Evolutionary conservation across 2,888 invertebrate species (phyloP).

Genomic region (Lydus trimaculatus): DNA sequence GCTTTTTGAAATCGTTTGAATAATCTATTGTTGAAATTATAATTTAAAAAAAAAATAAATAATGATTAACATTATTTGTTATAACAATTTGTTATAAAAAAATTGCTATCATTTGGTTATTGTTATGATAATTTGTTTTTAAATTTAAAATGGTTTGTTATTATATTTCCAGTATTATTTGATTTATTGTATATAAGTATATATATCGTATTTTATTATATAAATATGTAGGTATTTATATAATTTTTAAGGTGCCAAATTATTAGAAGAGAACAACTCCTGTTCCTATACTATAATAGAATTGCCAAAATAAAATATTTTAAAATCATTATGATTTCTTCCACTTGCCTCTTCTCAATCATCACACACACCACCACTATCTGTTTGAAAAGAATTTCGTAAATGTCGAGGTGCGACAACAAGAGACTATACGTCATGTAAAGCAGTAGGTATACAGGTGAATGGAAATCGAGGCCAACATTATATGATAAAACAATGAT

Average conservation of each 20-base stretch:
- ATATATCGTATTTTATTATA: conserved; percentile 1
- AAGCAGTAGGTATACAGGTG: not conserved
- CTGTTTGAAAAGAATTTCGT: not conserved
- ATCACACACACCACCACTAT: not conserved
- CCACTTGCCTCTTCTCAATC: too few species aligned
- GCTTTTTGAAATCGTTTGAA: too few species aligned
- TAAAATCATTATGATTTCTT: not conserved
- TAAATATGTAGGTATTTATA: not conserved
- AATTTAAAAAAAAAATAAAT: too few species aligned
- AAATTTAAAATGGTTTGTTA: not conserved
- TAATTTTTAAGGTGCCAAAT: conserved; percentile 12
- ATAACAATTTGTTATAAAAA: not conserved
- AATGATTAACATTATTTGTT: too few species aligned
- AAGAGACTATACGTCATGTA: not conserved
- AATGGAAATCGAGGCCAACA: conserved; percentile 4
- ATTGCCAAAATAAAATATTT: not conserved
- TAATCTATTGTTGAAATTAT: too few species aligned
- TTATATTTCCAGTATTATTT: conserved; percentile 14
- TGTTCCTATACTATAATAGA: not conserved
- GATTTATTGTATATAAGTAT: conserved; percentile 5
- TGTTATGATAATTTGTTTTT: not conserved
- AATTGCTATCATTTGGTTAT: not conserved
- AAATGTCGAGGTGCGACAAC: not conserved
- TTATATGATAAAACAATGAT: not conserved
- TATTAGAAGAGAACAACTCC: not conserved